Conservation (phyloP, 2,888 invertebrate species). For the Allophyes oxyacanthae region DNA sequence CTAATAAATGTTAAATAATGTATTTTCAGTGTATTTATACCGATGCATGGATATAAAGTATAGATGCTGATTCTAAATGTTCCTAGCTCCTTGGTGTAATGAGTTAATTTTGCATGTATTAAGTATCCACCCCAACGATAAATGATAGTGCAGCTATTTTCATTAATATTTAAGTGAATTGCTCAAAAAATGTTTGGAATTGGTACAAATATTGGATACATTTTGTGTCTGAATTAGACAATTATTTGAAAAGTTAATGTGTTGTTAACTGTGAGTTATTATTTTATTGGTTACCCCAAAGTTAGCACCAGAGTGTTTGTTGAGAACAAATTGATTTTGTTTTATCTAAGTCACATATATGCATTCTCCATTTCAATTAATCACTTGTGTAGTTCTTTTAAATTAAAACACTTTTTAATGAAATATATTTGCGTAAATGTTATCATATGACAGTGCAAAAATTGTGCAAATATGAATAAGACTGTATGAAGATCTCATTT, state of each 20-base stretch:
- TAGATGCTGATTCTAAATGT: conserved; percentile 75
- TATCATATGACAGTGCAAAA: conserved; percentile 23
- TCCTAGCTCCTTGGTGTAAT: conserved; percentile 77
- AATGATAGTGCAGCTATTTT: conserved; percentile 63
- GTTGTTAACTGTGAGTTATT: conserved; percentile 61
- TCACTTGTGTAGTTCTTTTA: conserved; percentile 16
- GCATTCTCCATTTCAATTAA: conserved; percentile 21
- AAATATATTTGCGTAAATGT: conserved; percentile 26
- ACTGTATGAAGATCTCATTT: conserved; percentile 58
- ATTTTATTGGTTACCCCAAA: conserved; percentile 76
- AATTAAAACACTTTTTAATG: conserved; percentile 12
- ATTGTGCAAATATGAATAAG: conserved; percentile 48
- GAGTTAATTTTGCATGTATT: conserved; percentile 71
- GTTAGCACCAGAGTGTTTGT: conserved; percentile 67
- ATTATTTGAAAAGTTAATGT: conserved; percentile 47
- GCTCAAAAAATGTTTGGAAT: conserved; percentile 76
- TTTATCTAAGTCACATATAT: conserved; percentile 77
- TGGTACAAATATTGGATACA: conserved; percentile 67
- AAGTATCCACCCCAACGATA: conserved; percentile 52
- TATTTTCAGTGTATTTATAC: conserved; percentile 80
- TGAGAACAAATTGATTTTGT: conserved; percentile 75
- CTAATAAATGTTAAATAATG: conserved; percentile 71
- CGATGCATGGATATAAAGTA: conserved; percentile 63
- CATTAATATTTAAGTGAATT: conserved; percentile 68
- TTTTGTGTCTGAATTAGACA: conserved; percentile 58